phyloP scores from a whole-genome alignment of 2,113 vertebrate genomes.

The Seriola dumerili region DNA sequence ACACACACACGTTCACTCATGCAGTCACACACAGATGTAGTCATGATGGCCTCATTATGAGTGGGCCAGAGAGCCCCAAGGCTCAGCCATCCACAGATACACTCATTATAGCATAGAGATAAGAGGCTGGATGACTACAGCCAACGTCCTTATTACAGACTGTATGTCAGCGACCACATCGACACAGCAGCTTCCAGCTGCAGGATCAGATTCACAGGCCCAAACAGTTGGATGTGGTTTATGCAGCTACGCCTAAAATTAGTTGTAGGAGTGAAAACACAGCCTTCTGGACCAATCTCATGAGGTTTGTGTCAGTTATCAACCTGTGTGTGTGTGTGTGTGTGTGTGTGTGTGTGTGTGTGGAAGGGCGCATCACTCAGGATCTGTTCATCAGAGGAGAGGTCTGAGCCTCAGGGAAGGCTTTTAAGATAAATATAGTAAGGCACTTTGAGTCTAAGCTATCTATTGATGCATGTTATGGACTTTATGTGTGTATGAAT shows the following conservation, averaged over 20 bases:
- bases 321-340: neutral
- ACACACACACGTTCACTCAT: constrained; percentile 14
- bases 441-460: constrained; percentile 22
- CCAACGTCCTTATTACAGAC: constrained; percentile 35
- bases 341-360: neutral
- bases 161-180: neutral
- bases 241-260: neutral
- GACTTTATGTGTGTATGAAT: constrained; percentile 1
- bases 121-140: neutral
- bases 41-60: constrained; percentile 67
- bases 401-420: constrained; percentile 33
- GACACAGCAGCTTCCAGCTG: neutral
- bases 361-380: constrained; percentile 3
- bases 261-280: neutral
- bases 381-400: neutral
- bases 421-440: constrained; percentile 72
- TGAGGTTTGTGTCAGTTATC: neutral
- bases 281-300: neutral
- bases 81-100: constrained; percentile 34
- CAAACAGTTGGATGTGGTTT: neutral
- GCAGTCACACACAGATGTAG: constrained; percentile 40
- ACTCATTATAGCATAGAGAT: constrained; percentile 46
- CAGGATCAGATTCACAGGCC: neutral
- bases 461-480: constrained; percentile 23
- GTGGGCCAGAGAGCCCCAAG: constrained; percentile 33